Percentiles rank a stretch among this genome's conserved stretches.
These are phyloP conservation scores for Synergus laeviventris DNA, from an alignment of 2,888 invertebrate species.

Conservation along the genomic window DNA sequence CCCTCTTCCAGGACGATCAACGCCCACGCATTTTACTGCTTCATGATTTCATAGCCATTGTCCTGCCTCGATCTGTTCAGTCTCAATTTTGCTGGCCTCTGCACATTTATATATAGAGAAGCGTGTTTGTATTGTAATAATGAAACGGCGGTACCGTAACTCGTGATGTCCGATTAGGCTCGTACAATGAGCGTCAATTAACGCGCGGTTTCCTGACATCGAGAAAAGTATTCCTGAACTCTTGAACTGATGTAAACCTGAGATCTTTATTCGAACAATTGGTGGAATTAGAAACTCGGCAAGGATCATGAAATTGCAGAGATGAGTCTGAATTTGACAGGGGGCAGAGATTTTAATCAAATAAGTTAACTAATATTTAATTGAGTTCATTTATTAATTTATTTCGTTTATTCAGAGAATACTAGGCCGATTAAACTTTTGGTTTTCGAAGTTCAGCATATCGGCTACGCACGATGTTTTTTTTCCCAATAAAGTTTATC, in stretches of 20 bases:
- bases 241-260: slow-evolving; percentile 21
- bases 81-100: slow-evolving; percentile 29
- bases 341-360: too few relatives aligned
- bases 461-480: background rate
- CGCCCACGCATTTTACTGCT: slow-evolving; percentile 59
- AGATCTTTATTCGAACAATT: slow-evolving; percentile 32
- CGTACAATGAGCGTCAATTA: slow-evolving; percentile 50
- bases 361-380: too few relatives aligned
- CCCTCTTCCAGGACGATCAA: slow-evolving; percentile 55
- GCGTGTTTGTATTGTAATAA: slow-evolving; percentile 40
- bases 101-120: slow-evolving; percentile 28
- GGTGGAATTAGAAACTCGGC: background rate
- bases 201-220: slow-evolving; percentile 41
- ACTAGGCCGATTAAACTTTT: background rate
- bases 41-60: slow-evolving; percentile 59
- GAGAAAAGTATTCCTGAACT: slow-evolving; percentile 21
- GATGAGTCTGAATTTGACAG: background rate
- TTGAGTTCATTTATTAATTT: too few relatives aligned
- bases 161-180: slow-evolving; percentile 51
- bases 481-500: slow-evolving; percentile 32
- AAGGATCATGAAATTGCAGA: background rate
- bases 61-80: slow-evolving; percentile 47
- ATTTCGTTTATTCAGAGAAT: too few relatives aligned
- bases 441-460: background rate
- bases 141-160: slow-evolving; percentile 37